A percentile compares a stretch with the other conserved stretches of the same genome.
Evolutionary conservation across 2,113 vertebrate genomes (phyloP).

Genomic region (Myotis yumanensis): DNA sequence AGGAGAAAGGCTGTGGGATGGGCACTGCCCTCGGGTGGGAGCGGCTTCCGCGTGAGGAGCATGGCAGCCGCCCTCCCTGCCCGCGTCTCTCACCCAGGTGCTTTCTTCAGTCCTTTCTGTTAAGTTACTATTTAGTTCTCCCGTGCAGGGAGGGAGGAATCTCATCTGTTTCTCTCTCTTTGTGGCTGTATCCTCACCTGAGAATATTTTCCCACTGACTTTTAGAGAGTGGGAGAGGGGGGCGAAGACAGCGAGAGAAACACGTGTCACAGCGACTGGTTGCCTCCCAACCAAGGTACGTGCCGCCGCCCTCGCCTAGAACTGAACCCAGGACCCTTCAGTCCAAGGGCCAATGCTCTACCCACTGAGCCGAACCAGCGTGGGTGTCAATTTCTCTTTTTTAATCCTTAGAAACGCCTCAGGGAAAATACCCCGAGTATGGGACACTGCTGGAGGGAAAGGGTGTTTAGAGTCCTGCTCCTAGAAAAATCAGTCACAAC

Average conservation of each 20-base stretch:
- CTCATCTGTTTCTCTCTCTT: not conserved
- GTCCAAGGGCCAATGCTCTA: too few relatives aligned
- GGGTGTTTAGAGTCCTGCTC: not conserved
- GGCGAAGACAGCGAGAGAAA: too few relatives aligned
- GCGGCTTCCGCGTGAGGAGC: not conserved
- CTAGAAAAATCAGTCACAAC: not conserved
- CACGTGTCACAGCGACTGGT: too few relatives aligned
- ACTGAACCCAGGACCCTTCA: too few relatives aligned
- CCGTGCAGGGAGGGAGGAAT: not conserved
- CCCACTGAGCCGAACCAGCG: too few relatives aligned
- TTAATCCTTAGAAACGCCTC: not conserved
- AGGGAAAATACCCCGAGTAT: not conserved
- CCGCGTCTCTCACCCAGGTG: not conserved
- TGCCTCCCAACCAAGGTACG: too few relatives aligned
- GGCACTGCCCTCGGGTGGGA: not conserved
- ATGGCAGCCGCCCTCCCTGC: not conserved
- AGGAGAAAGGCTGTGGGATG: not conserved
- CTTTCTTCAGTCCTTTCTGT: not conserved
- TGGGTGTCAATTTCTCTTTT: not conserved
- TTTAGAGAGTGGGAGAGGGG: too few relatives aligned
- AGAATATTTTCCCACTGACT: too few relatives aligned
- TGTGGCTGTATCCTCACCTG: too few relatives aligned
- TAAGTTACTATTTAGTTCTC: not conserved
- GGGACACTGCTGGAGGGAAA: not conserved
- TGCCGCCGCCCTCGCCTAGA: too few relatives aligned